Conservation (phyloP, 2,888 invertebrate genomes). For the Entomobrya multifasciata region DNA sequence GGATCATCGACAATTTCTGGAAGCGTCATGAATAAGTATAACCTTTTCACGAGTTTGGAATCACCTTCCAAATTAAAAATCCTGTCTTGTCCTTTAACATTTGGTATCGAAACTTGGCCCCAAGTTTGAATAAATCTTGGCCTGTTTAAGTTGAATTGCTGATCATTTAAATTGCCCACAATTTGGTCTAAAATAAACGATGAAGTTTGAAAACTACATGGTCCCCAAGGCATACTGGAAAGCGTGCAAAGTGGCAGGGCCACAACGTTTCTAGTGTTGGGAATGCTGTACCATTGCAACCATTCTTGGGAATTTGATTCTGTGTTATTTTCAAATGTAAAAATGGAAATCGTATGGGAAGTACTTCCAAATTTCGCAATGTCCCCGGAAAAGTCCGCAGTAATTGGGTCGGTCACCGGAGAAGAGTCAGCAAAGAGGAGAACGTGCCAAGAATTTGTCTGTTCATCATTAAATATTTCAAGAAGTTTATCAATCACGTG, state of each 20-base stretch:
- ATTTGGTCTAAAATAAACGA: slow-evolving; percentile 64
- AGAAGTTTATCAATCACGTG: background rate
- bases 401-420: background rate
- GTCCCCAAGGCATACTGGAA: background rate
- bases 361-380: slow-evolving; percentile 44
- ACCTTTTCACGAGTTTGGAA: background rate
- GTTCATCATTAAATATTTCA: too few relatives aligned
- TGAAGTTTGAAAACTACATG: slow-evolving; percentile 38
- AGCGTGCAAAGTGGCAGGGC: slow-evolving; percentile 63
- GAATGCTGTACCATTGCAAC: slow-evolving; percentile 73
- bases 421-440: slow-evolving; percentile 13
- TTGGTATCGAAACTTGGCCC: background rate
- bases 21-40: slow-evolving; percentile 21
- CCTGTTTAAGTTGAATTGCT: slow-evolving; percentile 5
- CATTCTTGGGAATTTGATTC: slow-evolving; percentile 46
- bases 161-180: slow-evolving; percentile 45
- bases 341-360: slow-evolving; percentile 60
- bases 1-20: background rate
- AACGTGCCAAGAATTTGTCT: slow-evolving; percentile 9
- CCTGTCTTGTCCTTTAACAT: background rate
- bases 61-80: background rate
- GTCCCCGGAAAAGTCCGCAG: slow-evolving; percentile 27
- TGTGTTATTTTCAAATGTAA: slow-evolving; percentile 69
- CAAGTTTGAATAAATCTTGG: slow-evolving; percentile 62
- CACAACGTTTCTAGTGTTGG: slow-evolving; percentile 73